These are phyloP conservation scores for Mirza zaza DNA, from an alignment of 2,113 vertebrate species.

Conservation along the genomic window DNA sequence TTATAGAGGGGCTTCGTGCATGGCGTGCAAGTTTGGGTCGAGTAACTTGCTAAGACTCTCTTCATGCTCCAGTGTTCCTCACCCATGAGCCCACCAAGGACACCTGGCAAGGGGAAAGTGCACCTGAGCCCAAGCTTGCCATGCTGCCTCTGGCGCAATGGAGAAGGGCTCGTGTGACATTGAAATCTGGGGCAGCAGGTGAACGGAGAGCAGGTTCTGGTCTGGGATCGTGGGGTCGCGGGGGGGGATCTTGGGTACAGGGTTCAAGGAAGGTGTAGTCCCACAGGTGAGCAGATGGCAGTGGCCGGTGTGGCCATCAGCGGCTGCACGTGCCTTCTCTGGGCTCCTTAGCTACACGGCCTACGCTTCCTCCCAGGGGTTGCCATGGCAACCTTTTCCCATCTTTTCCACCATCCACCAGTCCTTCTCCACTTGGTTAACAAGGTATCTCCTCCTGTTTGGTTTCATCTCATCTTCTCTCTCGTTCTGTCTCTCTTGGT, in stretches of 20 bases:
- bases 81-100: not conserved
- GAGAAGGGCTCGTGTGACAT: not conserved
- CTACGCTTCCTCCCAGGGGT: not conserved
- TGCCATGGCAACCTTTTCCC: constrained; percentile 2
- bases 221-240: not conserved
- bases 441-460: not conserved
- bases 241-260: not conserved
- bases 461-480: not conserved
- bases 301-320: accelerated
- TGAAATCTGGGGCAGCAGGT: not conserved
- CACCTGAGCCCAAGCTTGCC: not conserved
- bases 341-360: not conserved
- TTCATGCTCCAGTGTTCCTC: not conserved
- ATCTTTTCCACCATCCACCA: not conserved
- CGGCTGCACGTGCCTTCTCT: not conserved
- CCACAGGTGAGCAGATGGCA: not conserved
- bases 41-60: too few species aligned
- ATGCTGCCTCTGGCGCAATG: not conserved
- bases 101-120: not conserved
- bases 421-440: not conserved
- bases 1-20: not conserved
- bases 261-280: accelerated
- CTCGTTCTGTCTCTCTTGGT: accelerated
- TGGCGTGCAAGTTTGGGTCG: too few species aligned
- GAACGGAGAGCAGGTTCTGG: not conserved